A percentile compares a stretch with the other conserved stretches of the same genome.
phyloP scores from a whole-genome alignment of 2,113 vertebrate species.

The Corvus hawaiiensis region DNA sequence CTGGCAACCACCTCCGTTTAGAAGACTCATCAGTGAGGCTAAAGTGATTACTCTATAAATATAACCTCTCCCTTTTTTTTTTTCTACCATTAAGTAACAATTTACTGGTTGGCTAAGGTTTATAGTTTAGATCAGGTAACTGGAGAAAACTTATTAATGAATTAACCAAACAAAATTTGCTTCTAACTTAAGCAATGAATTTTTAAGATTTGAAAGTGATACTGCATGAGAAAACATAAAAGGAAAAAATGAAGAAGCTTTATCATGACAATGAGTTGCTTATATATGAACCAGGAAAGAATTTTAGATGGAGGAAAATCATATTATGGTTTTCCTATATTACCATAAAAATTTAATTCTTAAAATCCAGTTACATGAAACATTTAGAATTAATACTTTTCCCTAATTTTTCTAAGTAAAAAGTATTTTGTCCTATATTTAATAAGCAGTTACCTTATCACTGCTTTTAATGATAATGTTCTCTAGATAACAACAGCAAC shows the following conservation, averaged over 20 bases:
- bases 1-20: constrained; percentile 10
- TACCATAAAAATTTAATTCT: neutral
- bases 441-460: constrained; percentile 37
- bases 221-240: neutral
- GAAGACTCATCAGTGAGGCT: neutral
- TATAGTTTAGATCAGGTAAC: neutral
- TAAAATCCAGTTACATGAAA: neutral
- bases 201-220: constrained; percentile 7
- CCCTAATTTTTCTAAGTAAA: constrained; percentile 48
- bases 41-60: neutral
- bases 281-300: neutral
- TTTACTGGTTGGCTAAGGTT: neutral
- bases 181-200: neutral
- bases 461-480: neutral
- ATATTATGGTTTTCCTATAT: neutral
- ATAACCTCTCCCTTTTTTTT: neutral
- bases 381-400: neutral
- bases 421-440: constrained; percentile 54
- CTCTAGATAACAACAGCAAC: neutral
- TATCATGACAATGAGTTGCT: neutral
- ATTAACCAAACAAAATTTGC: neutral
- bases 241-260: neutral
- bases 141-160: neutral
- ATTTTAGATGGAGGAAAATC: neutral
- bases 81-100: neutral